These are phyloP conservation scores for Cavia aperea DNA, from an alignment of 2,113 vertebrate species.

Conservation along the genomic window DNA sequence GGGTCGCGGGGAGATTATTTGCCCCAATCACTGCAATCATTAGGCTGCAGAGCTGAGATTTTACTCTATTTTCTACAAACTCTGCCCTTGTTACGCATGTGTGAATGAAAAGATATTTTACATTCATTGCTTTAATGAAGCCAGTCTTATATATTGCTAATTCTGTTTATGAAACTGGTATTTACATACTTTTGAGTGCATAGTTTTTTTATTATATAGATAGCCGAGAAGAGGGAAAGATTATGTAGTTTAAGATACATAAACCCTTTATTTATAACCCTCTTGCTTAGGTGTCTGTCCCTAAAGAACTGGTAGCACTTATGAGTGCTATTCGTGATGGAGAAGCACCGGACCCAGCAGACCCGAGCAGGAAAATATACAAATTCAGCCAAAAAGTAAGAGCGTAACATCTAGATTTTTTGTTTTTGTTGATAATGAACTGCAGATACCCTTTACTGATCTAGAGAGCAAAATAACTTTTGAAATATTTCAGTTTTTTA, in stretches of 20 bases:
- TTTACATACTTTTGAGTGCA: not conserved
- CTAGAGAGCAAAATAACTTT: not conserved
- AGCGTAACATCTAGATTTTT: not conserved
- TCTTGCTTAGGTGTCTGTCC: constrained; percentile 84
- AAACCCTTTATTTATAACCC: constrained; percentile 1
- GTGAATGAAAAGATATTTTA: not conserved
- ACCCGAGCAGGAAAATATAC: constrained; percentile 80
- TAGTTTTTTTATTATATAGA: not conserved
- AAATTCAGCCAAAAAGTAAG: constrained; percentile 89
- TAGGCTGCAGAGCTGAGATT: not conserved
- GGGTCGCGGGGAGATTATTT: not conserved
- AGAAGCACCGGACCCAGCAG: constrained; percentile 83
- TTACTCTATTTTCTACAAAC: constrained; percentile 2
- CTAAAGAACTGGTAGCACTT: constrained; percentile 90
- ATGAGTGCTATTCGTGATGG: constrained; percentile 93
- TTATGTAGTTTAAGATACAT: not conserved
- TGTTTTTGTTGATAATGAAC: not conserved
- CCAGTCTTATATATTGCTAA: not conserved
- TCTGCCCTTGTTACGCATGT: not conserved
- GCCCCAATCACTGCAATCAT: not conserved
- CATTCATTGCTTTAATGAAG: constrained; percentile 18
- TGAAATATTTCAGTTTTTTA: not conserved
- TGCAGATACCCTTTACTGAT: not conserved
- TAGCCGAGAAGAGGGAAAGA: not conserved
- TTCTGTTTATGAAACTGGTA: not conserved